These are phyloP conservation scores for Delphinus delphis DNA, from an alignment of 2,113 vertebrate species.

Conservation along the genomic window DNA sequence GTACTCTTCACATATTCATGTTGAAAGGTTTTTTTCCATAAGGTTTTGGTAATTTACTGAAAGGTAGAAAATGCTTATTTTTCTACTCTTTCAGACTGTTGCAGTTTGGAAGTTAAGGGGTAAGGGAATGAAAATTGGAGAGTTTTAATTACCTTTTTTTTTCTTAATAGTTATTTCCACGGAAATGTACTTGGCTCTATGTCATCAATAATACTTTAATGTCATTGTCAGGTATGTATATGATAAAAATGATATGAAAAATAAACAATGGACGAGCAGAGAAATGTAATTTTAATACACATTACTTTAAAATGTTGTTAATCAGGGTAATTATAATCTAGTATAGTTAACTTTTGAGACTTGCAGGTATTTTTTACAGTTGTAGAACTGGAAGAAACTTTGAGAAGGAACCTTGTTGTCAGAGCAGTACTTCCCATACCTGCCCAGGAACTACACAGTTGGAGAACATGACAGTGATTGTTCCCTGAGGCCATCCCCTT, in stretches of 20 bases:
- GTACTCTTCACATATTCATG: background rate
- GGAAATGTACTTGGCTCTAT: conserved; percentile 97
- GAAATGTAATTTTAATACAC: background rate
- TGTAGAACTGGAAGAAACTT: background rate
- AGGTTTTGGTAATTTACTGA: conserved; percentile 22
- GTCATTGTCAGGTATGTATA: conserved; percentile 95
- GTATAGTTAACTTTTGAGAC: background rate
- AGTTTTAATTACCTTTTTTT: conserved; percentile 33
- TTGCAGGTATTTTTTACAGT: background rate
- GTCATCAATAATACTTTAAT: conserved; percentile 99
- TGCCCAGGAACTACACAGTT: background rate
- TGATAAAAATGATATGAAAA: background rate
- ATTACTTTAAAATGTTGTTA: conserved; percentile 12
- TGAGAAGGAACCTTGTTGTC: background rate
- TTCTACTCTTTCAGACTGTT: background rate
- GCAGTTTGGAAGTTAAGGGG: background rate
- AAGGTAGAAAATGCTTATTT: conserved; percentile 26
- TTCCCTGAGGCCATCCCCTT: background rate
- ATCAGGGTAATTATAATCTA: background rate
- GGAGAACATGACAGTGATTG: background rate
- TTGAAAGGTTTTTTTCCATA: background rate
- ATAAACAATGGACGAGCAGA: background rate
- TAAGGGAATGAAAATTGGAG: background rate
- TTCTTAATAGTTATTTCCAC: conserved; percentile 91
- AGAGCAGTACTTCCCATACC: background rate